Evolutionary conservation across 2,113 vertebrate genomes (phyloP), one percentile per base, ranked within the genome.

Genomic region (Anolis carolinensis): DNA sequence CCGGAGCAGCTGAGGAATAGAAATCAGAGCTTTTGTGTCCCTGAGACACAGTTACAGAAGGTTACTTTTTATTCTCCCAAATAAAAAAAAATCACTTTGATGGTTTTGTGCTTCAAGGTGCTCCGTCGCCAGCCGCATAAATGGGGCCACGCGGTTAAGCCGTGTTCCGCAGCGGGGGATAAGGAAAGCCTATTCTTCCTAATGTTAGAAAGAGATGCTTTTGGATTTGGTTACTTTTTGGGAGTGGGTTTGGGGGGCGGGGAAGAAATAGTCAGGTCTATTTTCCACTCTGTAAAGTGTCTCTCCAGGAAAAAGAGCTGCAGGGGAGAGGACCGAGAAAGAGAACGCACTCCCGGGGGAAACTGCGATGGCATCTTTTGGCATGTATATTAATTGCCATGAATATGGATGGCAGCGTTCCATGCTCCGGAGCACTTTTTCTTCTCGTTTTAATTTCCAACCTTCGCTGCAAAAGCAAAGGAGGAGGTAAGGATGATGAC

Each of bases 361-460:
- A 76, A 87, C 90, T 82, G 59, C 84, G 88, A 91, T 89, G 79
- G n/a, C 88, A 74, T 88, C 89, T 50, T 92, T 84, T 59, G 23
- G 91, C 91, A 92, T 95, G 92, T 93, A 88, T 95, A 95, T 95
- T 95, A 96, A 96, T 95, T 7, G 39, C 80, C 52, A 95, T 96
- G 95, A 95, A 96, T 96, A 96, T 96, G 96, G 87, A 96, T 95
- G 84, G 90, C 84, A 32, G 81, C 84, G 36, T 86, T 90, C 32
- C 78, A 48, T 9, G 52, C 84, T 82, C 80, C 25, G 2, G 63
- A 83, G 88, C 39, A 0, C 55, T 39, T 85, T 84, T 79, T 86
- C 5, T 0, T 34, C 75, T 74, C 90, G 93, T 89, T 82, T 55
- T 0, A 18, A 83, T 71, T 65, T 0, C 86, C 0, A 81, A 77